Evolutionary conservation across 2,797 vertebrate species (phyloP).

Genomic region (Myiothlypis coronata): DNA sequence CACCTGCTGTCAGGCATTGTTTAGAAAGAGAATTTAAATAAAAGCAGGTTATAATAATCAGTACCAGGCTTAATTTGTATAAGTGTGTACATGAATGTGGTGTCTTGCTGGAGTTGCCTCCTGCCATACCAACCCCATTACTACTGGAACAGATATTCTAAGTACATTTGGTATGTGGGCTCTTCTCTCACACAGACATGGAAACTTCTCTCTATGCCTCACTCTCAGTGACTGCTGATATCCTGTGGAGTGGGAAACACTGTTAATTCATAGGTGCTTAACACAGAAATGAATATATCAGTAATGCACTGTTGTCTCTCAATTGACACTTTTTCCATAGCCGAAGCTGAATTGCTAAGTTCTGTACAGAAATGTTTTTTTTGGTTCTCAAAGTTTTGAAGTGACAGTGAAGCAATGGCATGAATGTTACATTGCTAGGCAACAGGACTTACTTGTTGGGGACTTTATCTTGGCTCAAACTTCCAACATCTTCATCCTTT

Average conservation of each 20-base stretch:
- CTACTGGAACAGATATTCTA: background rate
- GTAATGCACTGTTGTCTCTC: background rate
- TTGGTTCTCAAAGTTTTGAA: background rate
- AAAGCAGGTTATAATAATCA: background rate
- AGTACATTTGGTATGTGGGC: fast-evolving
- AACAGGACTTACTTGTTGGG: background rate
- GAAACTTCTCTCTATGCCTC: background rate
- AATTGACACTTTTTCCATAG: background rate
- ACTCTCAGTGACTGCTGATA: background rate
- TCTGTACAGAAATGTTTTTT: background rate
- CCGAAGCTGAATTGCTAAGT: background rate
- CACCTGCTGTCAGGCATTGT: background rate
- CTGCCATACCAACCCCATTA: fast-evolving
- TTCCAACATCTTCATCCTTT: constrained; percentile 36
- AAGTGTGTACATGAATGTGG: background rate
- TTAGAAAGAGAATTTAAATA: background rate
- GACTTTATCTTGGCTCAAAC: background rate
- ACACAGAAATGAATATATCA: background rate
- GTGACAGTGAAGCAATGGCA: background rate
- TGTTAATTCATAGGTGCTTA: background rate
- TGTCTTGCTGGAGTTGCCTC: background rate
- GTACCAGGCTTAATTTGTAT: background rate
- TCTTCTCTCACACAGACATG: background rate
- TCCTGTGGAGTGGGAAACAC: background rate
- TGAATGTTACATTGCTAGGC: background rate